These are phyloP conservation scores for Cygnus olor DNA, from an alignment of 2,797 vertebrate species.

Conservation along the genomic window DNA sequence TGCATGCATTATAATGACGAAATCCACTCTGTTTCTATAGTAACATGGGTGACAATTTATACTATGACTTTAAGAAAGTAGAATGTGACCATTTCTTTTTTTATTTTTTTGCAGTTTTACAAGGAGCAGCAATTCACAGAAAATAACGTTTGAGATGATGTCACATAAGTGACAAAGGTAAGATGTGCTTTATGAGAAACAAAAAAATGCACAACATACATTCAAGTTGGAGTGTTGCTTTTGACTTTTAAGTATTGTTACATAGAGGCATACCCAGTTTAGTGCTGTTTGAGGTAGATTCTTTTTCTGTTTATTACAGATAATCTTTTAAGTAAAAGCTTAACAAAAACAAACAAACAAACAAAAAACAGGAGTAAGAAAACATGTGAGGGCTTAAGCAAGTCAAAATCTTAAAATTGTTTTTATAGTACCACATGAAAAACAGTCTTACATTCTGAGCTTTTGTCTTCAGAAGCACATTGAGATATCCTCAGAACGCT, in stretches of 20 bases:
- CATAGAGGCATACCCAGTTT: background rate
- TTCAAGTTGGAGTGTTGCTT: background rate
- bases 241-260: background rate
- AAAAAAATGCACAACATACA: background rate
- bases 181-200: background rate
- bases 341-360: background rate
- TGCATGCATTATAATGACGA: slow-evolving; percentile 41
- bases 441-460: background rate
- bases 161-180: background rate
- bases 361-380: background rate
- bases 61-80: slow-evolving; percentile 33
- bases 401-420: background rate
- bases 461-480: background rate
- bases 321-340: background rate
- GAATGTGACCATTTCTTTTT: background rate
- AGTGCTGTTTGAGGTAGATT: background rate
- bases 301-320: background rate
- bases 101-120: background rate
- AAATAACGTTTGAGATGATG: background rate
- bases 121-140: background rate
- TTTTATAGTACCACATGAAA: background rate
- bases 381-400: background rate
- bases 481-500: background rate
- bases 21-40: slow-evolving; percentile 60
- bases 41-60: slow-evolving; percentile 23